These are phyloP conservation scores for Scaptomyza hsui DNA, from an alignment of 1,140 invertebrate genomes.

Conservation along the genomic window DNA sequence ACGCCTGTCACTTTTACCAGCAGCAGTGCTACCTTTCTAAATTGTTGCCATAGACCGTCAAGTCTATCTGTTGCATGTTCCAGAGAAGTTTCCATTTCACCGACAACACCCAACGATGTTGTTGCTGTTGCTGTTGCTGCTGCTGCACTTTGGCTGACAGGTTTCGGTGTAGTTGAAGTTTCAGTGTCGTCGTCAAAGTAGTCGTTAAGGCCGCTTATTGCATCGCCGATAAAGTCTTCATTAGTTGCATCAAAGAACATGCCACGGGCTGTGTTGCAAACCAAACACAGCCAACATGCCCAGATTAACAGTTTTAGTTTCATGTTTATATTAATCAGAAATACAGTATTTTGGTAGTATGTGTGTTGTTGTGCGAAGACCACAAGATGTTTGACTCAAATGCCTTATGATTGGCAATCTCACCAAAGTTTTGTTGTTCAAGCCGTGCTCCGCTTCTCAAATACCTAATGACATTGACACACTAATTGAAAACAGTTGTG, in stretches of 20 bases:
- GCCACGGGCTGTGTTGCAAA: constrained; percentile 22
- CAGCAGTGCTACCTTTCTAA: constrained; percentile 50
- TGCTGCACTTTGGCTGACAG: background rate
- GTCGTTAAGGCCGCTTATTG: constrained; percentile 35
- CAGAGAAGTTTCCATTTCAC: constrained; percentile 55
- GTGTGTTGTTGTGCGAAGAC: constrained; percentile 19
- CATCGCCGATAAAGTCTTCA: constrained; percentile 43
- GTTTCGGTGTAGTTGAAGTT: background rate
- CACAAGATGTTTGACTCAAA: constrained; percentile 32
- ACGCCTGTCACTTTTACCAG: background rate
- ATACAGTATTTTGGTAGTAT: background rate
- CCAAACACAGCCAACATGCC: constrained; percentile 26
- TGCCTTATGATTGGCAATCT: constrained; percentile 24
- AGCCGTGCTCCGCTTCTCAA: background rate
- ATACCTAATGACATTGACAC: constrained; percentile 38
- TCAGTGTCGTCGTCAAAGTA: constrained; percentile 31
- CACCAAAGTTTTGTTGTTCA: constrained; percentile 58
- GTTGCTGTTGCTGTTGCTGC: constrained; percentile 16
- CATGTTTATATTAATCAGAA: constrained; percentile 36
- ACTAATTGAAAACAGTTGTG: constrained; percentile 59
- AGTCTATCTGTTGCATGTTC: constrained; percentile 46
- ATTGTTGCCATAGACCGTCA: constrained; percentile 51
- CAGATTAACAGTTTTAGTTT: constrained; percentile 50
- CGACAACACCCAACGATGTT: constrained; percentile 9
- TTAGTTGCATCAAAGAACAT: constrained; percentile 32